These are phyloP conservation scores for Macrosiphum euphorbiae DNA, from an alignment of 2,888 invertebrate genomes.

Conservation along the genomic window DNA sequence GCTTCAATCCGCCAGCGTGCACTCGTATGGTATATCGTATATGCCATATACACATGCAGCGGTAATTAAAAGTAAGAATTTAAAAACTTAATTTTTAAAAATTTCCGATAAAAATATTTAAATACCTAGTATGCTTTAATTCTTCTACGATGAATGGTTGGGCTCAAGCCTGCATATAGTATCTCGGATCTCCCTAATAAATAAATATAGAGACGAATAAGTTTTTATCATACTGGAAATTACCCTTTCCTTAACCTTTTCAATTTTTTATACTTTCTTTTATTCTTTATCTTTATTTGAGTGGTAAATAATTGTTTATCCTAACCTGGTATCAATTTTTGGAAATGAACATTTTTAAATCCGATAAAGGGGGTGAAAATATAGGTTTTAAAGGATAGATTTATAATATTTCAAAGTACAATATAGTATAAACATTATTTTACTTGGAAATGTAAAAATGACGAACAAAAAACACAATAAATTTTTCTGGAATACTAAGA, in stretches of 20 bases:
- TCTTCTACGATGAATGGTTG: too few relatives aligned
- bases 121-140: too few relatives aligned
- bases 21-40: not conserved
- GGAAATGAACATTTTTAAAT: not conserved
- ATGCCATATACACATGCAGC: not conserved
- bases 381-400: not conserved
- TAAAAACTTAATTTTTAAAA: not conserved
- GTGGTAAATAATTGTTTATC: not conserved
- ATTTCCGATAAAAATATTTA: too few relatives aligned
- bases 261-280: too few relatives aligned
- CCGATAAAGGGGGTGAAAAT: not conserved
- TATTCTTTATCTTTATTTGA: not conserved
- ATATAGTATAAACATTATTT: not conserved
- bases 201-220: not conserved
- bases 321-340: not conserved
- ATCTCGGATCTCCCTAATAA: too few relatives aligned
- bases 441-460: not conserved
- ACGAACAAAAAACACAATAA: not conserved
- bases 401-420: not conserved
- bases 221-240: not conserved
- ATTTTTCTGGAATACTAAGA: not conserved
- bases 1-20: not conserved
- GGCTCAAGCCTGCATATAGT: too few relatives aligned
- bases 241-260: not conserved
- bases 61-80: not conserved